Base-by-base conservation (phyloP, 2,888 invertebrate genomes). In the Drosophila ezoana region DNA sequence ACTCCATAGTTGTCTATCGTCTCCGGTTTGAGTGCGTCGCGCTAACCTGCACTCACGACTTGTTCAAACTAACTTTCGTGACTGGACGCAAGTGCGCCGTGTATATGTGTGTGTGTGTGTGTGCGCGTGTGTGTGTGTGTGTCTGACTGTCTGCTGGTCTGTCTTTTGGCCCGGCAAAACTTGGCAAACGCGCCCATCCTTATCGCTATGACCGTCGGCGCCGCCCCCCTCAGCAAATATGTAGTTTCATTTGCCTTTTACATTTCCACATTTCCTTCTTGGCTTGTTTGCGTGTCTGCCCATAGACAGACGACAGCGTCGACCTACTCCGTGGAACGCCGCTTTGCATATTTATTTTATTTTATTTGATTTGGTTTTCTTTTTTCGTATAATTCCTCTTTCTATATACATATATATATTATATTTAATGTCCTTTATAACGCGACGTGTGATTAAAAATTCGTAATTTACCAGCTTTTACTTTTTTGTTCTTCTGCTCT, bases 301-400 rank as follows among this genome's bases (percentile, higher is more conserved):
- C 76, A 78, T 69, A 73, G 63, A 33, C 60, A 67, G 40, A 20
- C 13, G 59, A 44, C 59, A 28, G 49, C 62, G 73, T 61, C 79
- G 86, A 83, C 83, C 83, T 87, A 88, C 86, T 83, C 67, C 60
- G 64, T 40, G 80, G 75, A 72, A 82, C 82, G 83, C 76, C 86
- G 86, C 86, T 86, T 87, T 83, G 89, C 82, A 85, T 85, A 85
- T 84, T 83, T 85, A 87, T 85, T 83, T 84, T 79, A 85, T 89
- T 85, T 85, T 78, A 88, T 88, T 87, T 88, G 76, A 61, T 67
- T 81, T 68, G 49, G 49, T 53, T 60, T 47, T 63, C 40, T 38
- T 53, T 52, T 48, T 65, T 41, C 20, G n/a, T 28, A 28, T 8
- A 8, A 28, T 28, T 28, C 10, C 40, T 10, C 18, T 63, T 35